These are phyloP conservation scores for Macaria liturata DNA, from an alignment of 2,888 invertebrate species.

Conservation along the genomic window DNA sequence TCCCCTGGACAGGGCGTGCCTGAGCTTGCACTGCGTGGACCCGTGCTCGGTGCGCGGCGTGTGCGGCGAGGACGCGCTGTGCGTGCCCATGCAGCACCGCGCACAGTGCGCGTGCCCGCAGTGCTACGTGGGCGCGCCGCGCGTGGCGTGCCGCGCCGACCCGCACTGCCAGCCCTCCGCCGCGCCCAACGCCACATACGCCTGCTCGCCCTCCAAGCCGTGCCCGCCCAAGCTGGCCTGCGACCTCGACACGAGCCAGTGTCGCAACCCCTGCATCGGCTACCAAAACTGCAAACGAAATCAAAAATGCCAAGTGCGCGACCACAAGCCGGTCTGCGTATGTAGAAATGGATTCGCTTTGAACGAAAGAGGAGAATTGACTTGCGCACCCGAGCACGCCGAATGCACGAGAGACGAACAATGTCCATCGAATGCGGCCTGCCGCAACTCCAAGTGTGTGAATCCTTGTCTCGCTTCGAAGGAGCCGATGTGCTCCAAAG, in stretches of 20 bases:
- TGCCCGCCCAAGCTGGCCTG: constrained; percentile 91
- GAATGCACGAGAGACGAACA: constrained; percentile 92
- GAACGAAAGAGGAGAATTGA: constrained; percentile 93
- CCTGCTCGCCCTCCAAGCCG: constrained; percentile 87
- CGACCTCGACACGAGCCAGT: constrained; percentile 86
- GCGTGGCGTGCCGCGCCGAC: constrained; percentile 90
- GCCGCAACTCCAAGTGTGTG: constrained; percentile 92
- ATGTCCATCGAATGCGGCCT: constrained; percentile 93
- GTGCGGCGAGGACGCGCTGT: constrained; percentile 95
- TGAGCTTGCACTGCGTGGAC: constrained; percentile 95
- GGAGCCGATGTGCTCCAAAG: constrained; percentile 88
- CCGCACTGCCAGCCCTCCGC: constrained; percentile 88
- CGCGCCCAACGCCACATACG: constrained; percentile 82
- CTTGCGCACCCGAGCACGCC: constrained; percentile 91
- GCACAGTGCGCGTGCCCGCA: constrained; percentile 94
- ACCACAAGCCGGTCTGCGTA: constrained; percentile 93
- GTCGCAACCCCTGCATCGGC: constrained; percentile 91
- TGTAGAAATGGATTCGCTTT: constrained; percentile 95
- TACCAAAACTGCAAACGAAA: constrained; percentile 89
- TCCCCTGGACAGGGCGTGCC: constrained; percentile 95
- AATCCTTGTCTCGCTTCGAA: constrained; percentile 91
- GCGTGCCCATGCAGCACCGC: constrained; percentile 92
- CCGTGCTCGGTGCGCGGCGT: constrained; percentile 94
- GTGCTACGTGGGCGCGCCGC: constrained; percentile 93
- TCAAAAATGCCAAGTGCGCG: constrained; percentile 94